phyloP scores from a whole-genome alignment of 2,113 vertebrate genomes.

The Aythya baeri region DNA sequence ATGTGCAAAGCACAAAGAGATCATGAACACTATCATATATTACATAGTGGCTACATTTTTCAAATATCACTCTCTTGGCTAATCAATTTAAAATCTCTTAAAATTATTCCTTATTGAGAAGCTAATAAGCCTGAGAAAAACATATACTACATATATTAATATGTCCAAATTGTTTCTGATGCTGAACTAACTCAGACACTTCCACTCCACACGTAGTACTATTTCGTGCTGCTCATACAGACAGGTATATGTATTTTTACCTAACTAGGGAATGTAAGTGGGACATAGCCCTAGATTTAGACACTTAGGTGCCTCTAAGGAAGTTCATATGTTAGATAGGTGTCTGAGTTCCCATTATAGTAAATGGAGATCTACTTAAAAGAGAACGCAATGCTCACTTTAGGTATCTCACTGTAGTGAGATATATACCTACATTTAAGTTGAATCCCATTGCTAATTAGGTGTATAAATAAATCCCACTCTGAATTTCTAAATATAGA shows the following conservation, averaged over 20 bases:
- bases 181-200: not conserved
- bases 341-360: not conserved
- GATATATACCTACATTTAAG: not conserved
- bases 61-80: not conserved
- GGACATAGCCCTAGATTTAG: not conserved
- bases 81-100: not conserved
- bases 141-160: not conserved
- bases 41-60: not conserved
- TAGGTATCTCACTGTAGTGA: too few relatives aligned
- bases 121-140: not conserved
- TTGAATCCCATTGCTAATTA: not conserved
- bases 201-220: fast-evolving
- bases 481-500: not conserved
- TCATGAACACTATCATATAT: not conserved
- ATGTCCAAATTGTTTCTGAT: not conserved
- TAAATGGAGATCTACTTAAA: not conserved
- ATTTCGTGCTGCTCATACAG: not conserved
- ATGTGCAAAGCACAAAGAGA: not conserved
- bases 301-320: not conserved
- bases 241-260: not conserved
- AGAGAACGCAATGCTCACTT: not conserved
- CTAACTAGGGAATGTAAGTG: not conserved
- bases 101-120: not conserved
- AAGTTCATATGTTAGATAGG: not conserved
- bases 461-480: not conserved